Base-by-base conservation (phyloP, 2,888 invertebrate species). In the Drosophila diplacantha region DNA sequence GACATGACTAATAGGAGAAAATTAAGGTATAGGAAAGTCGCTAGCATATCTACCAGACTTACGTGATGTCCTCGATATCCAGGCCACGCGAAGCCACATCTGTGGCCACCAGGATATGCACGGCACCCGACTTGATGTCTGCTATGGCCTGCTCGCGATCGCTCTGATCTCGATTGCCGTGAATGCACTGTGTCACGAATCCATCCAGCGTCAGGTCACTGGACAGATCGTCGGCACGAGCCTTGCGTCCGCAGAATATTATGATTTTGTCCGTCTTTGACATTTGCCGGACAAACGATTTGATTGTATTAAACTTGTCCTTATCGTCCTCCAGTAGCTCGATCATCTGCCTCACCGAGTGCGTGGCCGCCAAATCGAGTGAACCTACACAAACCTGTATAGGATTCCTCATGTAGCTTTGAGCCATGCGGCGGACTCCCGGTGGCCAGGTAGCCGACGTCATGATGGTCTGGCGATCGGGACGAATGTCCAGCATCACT, bases 361-460 rank as follows among this genome's bases (percentile, higher is more conserved):
- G 95, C 0, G 95, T 95, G 7, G 98, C 96, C 5, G 96, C 94
- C 72, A 98, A 90, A 88, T 98, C 97, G 35, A 93, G 90, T 49
- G 93, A 92, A 0, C 98, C 98, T 24, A 98, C 94, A 86, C 93
- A 95, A 0, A 97, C 94, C 88, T 97, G 96, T 52, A 97, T 91
- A 0, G 98, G 97, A 87, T 97, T 92, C 55, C 91, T 93, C 93
- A 96, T 95, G 85, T 97, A 98, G 2, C 93, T 92, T 69, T 93
- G 91, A 0, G 97, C 97, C 39, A 98, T 89, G 18, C 95, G 90
- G 16, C 96, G 91, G 2, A 98, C 97, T 39, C 93, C 95, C 53
- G 91, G 89, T 0, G 98, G 98, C 98, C 98, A 98, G 0, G 98
- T 98, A 14, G 98, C 98, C 85, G 95, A 95, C 0, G 98, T 98